These are phyloP conservation scores for Caloenas nicobarica DNA, from an alignment of 2,113 vertebrate genomes.

Conservation along the genomic window DNA sequence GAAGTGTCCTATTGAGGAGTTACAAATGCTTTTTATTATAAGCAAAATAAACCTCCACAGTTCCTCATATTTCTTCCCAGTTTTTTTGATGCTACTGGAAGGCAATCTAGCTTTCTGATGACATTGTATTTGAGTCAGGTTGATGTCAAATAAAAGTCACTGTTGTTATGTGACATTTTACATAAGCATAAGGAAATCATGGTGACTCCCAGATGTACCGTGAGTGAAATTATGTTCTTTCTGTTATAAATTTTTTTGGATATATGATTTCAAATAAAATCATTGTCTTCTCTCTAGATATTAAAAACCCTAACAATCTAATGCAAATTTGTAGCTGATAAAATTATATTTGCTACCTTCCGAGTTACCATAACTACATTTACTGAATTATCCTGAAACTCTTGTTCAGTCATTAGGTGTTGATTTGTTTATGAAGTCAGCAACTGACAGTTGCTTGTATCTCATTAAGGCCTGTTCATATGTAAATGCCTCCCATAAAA, in stretches of 20 bases:
- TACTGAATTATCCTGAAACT: conserved; percentile 76
- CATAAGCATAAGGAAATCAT: conserved; percentile 21
- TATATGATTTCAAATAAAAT: conserved; percentile 50
- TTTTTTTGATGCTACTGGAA: background rate
- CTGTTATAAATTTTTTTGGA: conserved; percentile 5
- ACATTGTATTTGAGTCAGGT: background rate
- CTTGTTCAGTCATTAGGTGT: conserved; percentile 76
- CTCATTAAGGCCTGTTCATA: conserved; percentile 79
- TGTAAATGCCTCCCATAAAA: conserved; percentile 79
- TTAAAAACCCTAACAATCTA: conserved; percentile 54
- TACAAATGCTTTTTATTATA: background rate
- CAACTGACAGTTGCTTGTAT: conserved; percentile 77
- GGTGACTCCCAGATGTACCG: conserved; percentile 5
- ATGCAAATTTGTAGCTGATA: conserved; percentile 66
- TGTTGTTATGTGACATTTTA: background rate
- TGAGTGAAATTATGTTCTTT: background rate
- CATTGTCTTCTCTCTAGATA: conserved; percentile 38
- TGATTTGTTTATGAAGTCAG: conserved; percentile 82
- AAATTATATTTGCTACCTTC: conserved; percentile 74
- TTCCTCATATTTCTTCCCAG: background rate
- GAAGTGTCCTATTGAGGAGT: background rate
- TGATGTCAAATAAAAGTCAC: conserved; percentile 44
- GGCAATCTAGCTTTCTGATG: background rate
- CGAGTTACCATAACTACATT: conserved; percentile 76
- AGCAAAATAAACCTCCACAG: background rate